Percentiles rank a stretch among this genome's conserved stretches.
Evolutionary conservation across 2,113 vertebrate genomes (phyloP).

Genomic region (Ifrita kowaldi): DNA sequence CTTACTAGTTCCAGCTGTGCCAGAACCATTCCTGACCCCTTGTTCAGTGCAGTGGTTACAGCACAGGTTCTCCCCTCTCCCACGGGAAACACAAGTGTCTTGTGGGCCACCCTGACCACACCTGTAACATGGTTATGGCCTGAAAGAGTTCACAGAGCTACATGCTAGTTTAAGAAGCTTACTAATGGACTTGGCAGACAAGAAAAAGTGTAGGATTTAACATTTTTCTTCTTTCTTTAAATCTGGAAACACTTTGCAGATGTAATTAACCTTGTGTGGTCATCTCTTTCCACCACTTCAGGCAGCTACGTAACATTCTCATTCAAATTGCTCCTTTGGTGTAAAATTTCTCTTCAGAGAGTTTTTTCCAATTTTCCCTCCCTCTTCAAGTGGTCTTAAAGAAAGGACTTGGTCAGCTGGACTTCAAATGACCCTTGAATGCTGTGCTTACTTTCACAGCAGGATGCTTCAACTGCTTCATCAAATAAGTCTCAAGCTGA

Average conservation of each 20-base stretch:
- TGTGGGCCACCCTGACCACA: neutral
- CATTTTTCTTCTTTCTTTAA: neutral
- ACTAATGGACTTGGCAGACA: neutral
- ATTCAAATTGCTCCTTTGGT: neutral
- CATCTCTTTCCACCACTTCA: neutral
- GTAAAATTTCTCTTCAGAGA: neutral
- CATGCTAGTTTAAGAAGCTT: neutral
- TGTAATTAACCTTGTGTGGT: conserved; percentile 35
- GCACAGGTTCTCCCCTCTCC: neutral
- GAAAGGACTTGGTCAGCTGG: conserved; percentile 19
- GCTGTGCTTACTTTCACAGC: conserved; percentile 33
- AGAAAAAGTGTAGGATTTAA: neutral
- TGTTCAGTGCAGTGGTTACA: neutral
- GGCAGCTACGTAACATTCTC: neutral
- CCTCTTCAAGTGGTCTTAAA: neutral
- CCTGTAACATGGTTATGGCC: neutral
- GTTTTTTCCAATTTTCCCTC: neutral
- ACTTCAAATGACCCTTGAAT: conserved; percentile 61
- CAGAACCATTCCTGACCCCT: neutral
- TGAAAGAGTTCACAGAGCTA: neutral
- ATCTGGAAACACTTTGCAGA: conserved; percentile 34
- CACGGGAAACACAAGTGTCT: neutral
- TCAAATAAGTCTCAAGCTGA: conserved; percentile 51
- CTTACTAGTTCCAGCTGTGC: neutral
- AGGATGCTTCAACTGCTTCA: conserved; percentile 40